phyloP scores from a whole-genome alignment of 2,113 vertebrate species.

The Pangasianodon gigas region DNA sequence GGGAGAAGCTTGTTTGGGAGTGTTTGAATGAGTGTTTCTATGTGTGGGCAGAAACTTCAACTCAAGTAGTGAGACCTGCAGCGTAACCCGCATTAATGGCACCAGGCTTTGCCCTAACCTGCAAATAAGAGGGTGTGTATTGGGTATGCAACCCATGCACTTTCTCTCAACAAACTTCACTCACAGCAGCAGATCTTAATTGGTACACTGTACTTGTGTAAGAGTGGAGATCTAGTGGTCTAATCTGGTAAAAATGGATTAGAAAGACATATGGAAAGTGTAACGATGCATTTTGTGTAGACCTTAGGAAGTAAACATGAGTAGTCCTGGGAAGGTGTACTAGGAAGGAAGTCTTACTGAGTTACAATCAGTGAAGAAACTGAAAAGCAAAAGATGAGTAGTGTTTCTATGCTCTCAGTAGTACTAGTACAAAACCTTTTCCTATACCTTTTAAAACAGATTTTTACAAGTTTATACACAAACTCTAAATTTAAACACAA shows the following conservation, averaged over 20 bases:
- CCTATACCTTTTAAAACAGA: not conserved
- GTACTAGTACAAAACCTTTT: not conserved
- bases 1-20: constrained; percentile 41
- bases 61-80: constrained; percentile 54
- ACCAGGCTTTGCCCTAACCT: constrained; percentile 54
- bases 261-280: constrained; percentile 62
- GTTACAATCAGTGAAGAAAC: not conserved
- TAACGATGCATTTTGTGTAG: not conserved
- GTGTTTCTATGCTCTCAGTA: not conserved
- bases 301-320: constrained; percentile 7
- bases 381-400: not conserved
- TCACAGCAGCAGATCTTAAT: constrained; percentile 4
- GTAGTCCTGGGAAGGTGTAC: not conserved
- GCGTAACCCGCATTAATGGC: constrained; percentile 62
- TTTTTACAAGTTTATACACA: not conserved
- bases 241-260: constrained; percentile 68
- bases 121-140: constrained; percentile 57
- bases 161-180: constrained; percentile 20
- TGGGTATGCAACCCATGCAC: constrained; percentile 51
- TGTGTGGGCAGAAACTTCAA: constrained; percentile 55
- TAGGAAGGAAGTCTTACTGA: not conserved
- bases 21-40: constrained; percentile 35
- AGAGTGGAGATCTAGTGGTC: constrained; percentile 16
- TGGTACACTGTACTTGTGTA: constrained; percentile 36
- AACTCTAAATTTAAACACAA: not conserved